Conservation (phyloP, 2,797 vertebrate species). For the Mormyrops boulengeri region DNA sequence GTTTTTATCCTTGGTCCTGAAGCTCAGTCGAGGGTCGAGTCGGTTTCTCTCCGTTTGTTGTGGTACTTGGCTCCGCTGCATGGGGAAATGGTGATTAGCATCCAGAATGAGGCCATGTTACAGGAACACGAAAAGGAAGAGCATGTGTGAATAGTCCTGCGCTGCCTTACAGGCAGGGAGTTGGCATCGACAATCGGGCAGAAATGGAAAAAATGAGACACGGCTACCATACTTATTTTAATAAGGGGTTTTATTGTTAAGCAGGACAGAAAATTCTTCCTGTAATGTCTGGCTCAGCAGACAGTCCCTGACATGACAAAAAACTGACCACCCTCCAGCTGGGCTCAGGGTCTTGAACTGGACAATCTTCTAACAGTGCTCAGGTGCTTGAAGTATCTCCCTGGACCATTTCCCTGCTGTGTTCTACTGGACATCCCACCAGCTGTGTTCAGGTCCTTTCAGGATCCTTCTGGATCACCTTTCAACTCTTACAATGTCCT, state of each 20-base stretch:
- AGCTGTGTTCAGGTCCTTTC: neutral
- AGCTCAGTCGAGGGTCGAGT: neutral
- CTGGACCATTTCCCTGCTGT: neutral
- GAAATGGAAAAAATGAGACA: neutral
- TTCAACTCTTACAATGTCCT: neutral
- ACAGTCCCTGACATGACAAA: neutral
- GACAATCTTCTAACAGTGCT: neutral
- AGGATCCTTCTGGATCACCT: neutral
- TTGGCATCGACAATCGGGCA: neutral
- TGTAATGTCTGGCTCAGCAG: neutral
- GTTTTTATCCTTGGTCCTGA: neutral
- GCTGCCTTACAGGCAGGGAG: neutral
- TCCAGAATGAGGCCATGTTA: neutral
- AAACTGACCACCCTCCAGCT: neutral
- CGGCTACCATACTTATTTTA: neutral
- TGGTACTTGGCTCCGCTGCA: neutral
- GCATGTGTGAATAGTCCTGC: neutral
- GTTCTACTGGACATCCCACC: neutral
- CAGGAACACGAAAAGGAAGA: neutral
- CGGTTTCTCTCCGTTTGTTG: neutral
- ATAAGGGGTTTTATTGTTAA: conserved; percentile 8
- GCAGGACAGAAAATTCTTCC: neutral
- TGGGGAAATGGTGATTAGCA: neutral
- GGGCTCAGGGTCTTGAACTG: neutral
- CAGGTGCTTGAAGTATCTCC: neutral